phyloP scores from a whole-genome alignment of 2,888 invertebrate species.

The Pedicia rivosa region DNA sequence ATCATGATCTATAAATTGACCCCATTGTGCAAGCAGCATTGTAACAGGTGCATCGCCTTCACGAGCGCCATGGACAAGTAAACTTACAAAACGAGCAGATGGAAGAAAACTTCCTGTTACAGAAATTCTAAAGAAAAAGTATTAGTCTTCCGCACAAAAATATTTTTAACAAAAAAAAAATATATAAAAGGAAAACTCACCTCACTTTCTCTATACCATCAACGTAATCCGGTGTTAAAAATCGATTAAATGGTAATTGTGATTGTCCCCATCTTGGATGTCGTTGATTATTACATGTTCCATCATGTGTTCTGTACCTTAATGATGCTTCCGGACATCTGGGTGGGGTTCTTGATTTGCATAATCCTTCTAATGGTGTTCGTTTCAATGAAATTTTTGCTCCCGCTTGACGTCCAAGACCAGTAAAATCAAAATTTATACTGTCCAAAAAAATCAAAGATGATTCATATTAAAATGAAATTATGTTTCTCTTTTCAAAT shows the following conservation, averaged over 20 bases:
- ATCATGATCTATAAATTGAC: slow-evolving; percentile 82
- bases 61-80: slow-evolving; percentile 44
- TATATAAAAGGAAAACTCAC: neutral
- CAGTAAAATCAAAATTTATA: slow-evolving; percentile 23
- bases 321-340: slow-evolving; percentile 53
- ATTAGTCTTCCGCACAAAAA: neutral
- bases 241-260: slow-evolving; percentile 66
- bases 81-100: slow-evolving; percentile 59
- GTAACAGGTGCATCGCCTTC: slow-evolving; percentile 52
- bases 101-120: slow-evolving; percentile 46
- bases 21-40: slow-evolving; percentile 80
- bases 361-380: slow-evolving; percentile 32
- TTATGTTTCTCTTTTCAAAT: too few species aligned
- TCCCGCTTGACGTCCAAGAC: slow-evolving; percentile 24
- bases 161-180: too few species aligned
- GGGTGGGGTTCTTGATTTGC: slow-evolving; percentile 48
- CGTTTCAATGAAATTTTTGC: slow-evolving; percentile 26
- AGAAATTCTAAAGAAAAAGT: slow-evolving; percentile 27
- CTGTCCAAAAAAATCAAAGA: too few species aligned
- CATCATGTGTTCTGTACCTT: slow-evolving; percentile 70
- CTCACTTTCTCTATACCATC: slow-evolving; percentile 43
- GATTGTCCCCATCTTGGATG: slow-evolving; percentile 68
- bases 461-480: too few species aligned
- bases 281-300: slow-evolving; percentile 73
- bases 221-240: slow-evolving; percentile 64